Conservation (phyloP, 2,888 invertebrate genomes). For the Mystacides longicornis region DNA sequence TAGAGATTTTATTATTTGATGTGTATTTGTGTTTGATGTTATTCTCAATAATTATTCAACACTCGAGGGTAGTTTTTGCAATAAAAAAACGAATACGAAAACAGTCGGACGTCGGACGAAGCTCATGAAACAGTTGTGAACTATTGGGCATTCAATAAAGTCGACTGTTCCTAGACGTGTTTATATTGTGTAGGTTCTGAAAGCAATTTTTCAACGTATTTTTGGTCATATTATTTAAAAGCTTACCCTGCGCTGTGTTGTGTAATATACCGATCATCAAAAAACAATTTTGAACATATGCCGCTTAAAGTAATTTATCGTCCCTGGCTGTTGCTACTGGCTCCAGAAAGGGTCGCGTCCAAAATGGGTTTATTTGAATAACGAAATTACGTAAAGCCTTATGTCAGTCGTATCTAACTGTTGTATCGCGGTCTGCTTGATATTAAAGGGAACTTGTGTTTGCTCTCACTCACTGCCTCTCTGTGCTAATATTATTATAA, state of each 20-base stretch:
- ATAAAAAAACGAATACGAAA: no score
- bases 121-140: no score
- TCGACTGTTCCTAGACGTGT: slow-evolving; percentile 2
- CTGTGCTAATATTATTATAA: no score
- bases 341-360: background rate
- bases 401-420: background rate
- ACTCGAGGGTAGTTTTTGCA: no score
- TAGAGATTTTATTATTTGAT: no score
- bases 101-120: no score
- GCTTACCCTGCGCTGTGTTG: slow-evolving; percentile 18
- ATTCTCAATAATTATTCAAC: no score
- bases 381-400: slow-evolving; percentile 11
- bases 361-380: slow-evolving; percentile 14
- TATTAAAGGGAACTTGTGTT: no score
- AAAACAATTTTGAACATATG: slow-evolving; percentile 25
- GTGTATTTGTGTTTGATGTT: no score
- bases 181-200: background rate
- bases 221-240: slow-evolving; percentile 20
- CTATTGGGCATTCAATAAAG: no score
- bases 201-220: slow-evolving; percentile 13
- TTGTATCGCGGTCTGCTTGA: background rate
- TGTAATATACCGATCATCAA: slow-evolving; percentile 26
- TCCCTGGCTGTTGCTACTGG: background rate
- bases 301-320: slow-evolving; percentile 24
- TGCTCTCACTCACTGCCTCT: no score